Percentiles rank a stretch among this genome's conserved stretches.
These are phyloP conservation scores for Paramacrobiotus metropolitanus DNA, from an alignment of 1,140 invertebrate genomes.

Conservation along the genomic window DNA sequence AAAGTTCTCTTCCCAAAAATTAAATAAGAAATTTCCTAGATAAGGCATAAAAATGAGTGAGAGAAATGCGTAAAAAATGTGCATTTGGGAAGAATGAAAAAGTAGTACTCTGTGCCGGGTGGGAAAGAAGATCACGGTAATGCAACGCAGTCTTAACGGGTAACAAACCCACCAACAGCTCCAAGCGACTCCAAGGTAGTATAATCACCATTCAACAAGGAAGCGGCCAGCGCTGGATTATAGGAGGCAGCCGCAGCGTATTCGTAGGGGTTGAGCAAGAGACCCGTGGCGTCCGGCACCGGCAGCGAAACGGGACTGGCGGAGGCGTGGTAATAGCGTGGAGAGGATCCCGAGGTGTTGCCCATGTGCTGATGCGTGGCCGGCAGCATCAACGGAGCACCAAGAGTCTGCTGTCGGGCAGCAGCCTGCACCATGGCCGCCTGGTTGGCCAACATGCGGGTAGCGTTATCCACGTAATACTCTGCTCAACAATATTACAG, in stretches of 20 bases:
- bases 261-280: background rate
- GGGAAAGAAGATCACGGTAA: too few species aligned
- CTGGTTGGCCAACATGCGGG: background rate
- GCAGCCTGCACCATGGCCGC: background rate
- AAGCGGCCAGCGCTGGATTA: background rate
- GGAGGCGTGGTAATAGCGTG: too few species aligned
- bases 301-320: background rate
- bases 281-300: background rate
- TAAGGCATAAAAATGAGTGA: too few species aligned
- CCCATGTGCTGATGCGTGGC: background rate
- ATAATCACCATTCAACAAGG: background rate
- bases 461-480: background rate
- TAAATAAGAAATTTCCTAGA: too few species aligned
- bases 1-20: too few species aligned
- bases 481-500: too few species aligned
- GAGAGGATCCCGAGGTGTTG: too few species aligned
- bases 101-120: too few species aligned
- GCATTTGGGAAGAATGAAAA: too few species aligned
- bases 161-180: background rate
- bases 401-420: background rate
- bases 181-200: background rate
- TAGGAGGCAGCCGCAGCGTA: background rate
- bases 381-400: background rate
- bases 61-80: too few species aligned
- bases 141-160: too few species aligned